phyloP scores from a whole-genome alignment of 2,888 invertebrate species.

The Noctua comes region DNA sequence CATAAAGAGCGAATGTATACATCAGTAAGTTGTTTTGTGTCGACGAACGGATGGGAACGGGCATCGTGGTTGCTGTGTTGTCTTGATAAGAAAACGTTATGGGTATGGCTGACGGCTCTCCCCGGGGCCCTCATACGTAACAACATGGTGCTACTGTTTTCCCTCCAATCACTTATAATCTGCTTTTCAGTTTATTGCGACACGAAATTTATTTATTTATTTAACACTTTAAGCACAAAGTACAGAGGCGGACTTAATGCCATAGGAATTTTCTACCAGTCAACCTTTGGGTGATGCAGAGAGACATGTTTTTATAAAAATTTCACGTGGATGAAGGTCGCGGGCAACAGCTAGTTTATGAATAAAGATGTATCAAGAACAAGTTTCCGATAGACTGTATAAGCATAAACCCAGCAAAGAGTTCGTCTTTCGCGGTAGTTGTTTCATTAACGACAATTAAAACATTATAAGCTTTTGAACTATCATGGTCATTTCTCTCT shows the following conservation, averaged over 20 bases:
- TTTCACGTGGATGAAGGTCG: too few relatives aligned
- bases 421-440: neutral
- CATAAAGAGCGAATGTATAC: conserved; percentile 59
- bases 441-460: neutral
- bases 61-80: conserved; percentile 76
- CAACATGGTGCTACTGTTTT: conserved; percentile 74
- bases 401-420: neutral
- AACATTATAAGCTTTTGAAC: too few relatives aligned
- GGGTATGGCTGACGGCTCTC: conserved; percentile 80
- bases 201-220: too few relatives aligned
- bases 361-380: neutral
- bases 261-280: too few relatives aligned
- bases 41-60: conserved; percentile 53
- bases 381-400: neutral
- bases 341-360: conserved; percentile 2
- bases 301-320: too few relatives aligned
- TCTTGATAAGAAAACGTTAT: conserved; percentile 85
- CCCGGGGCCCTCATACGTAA: conserved; percentile 78
- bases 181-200: conserved; percentile 77
- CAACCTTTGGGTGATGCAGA: too few relatives aligned
- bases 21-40: conserved; percentile 53
- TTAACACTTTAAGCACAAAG: too few relatives aligned
- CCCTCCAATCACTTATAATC: conserved; percentile 80
- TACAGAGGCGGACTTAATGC: too few relatives aligned
- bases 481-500: too few relatives aligned